These are phyloP conservation scores for Lepidochitona cinerea DNA, from an alignment of 2,888 invertebrate genomes.

Conservation along the genomic window DNA sequence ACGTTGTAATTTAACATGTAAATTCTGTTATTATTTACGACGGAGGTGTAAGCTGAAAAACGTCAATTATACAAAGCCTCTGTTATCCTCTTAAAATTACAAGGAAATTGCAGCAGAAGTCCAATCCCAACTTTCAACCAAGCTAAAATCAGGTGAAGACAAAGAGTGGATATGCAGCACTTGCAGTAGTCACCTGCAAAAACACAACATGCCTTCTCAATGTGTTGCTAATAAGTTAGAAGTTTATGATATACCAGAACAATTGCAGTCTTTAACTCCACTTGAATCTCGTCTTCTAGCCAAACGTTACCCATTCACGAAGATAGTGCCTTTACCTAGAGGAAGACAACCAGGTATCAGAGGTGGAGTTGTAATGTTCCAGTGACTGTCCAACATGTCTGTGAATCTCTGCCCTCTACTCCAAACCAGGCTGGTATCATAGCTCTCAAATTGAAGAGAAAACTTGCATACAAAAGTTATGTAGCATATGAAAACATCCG, in stretches of 20 bases:
- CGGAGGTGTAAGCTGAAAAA: too few species aligned
- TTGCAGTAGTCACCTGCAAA: neutral
- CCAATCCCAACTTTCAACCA: too few species aligned
- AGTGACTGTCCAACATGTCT: neutral
- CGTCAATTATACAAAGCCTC: too few species aligned
- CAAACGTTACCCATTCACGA: constrained; percentile 7
- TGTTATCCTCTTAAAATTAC: too few species aligned
- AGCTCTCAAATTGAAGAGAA: neutral
- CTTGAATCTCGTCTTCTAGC: neutral
- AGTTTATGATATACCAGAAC: neutral
- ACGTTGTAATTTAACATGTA: too few species aligned
- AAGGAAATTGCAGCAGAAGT: too few species aligned
- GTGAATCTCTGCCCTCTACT: neutral
- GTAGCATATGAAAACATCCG: neutral
- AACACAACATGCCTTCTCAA: neutral
- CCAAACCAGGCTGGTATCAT: neutral
- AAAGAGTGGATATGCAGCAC: constrained; percentile 5
- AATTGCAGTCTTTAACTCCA: neutral
- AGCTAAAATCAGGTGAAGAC: too few species aligned
- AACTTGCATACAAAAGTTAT: neutral
- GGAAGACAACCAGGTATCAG: constrained; percentile 8
- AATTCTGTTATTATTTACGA: too few species aligned
- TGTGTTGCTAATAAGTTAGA: neutral
- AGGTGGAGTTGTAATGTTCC: constrained; percentile 9
- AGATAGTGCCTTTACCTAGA: constrained; percentile 9